These are phyloP conservation scores for Strigamia crassipes DNA, from an alignment of 2,888 invertebrate genomes.

Conservation along the genomic window DNA sequence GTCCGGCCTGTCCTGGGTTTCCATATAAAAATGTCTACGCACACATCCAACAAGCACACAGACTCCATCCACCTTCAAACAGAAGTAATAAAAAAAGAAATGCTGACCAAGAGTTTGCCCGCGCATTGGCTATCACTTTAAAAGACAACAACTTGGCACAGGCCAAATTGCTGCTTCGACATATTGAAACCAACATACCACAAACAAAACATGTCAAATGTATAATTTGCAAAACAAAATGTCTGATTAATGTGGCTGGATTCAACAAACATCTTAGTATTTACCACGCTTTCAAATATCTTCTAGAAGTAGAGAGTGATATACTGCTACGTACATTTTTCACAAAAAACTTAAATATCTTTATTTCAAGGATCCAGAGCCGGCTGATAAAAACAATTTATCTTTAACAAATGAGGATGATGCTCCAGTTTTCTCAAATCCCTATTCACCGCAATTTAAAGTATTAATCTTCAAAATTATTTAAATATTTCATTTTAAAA, in stretches of 20 bases:
- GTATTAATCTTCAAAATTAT: too few species aligned
- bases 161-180: background rate
- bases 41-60: background rate
- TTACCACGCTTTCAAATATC: background rate
- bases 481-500: too few species aligned
- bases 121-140: background rate
- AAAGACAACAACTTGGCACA: background rate
- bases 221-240: background rate
- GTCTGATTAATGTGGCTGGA: background rate
- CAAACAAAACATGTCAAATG: background rate
- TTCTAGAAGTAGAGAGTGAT: background rate
- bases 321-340: background rate
- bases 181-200: background rate
- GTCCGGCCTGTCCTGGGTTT: background rate
- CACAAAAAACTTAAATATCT: background rate
- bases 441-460: too few species aligned
- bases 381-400: too few species aligned
- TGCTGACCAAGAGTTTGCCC: background rate
- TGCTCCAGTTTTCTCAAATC: too few species aligned
- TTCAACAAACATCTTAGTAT: background rate
- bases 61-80: background rate
- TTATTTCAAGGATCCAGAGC: background rate
- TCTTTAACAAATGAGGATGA: too few species aligned
- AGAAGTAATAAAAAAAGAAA: background rate
- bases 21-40: background rate